These are phyloP conservation scores for Lepas anatifera DNA, from an alignment of 2,888 invertebrate genomes.

Conservation along the genomic window DNA sequence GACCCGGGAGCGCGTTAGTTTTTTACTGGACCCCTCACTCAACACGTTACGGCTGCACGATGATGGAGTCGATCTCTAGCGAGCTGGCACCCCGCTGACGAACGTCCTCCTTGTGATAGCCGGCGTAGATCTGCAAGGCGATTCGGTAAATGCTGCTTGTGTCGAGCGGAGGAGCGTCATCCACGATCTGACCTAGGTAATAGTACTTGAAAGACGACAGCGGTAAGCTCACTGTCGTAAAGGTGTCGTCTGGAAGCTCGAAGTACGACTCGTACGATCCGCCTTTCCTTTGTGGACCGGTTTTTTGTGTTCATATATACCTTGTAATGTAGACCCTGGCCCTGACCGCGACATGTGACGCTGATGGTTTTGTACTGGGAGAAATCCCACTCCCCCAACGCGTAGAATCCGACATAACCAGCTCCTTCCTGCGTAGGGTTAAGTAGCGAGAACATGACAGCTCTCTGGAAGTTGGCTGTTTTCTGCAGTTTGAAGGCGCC, in stretches of 20 bases:
- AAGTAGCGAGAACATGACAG: conserved; percentile 48
- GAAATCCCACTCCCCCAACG: conserved; percentile 41
- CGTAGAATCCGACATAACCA: conserved; percentile 50
- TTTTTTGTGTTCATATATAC: conserved; percentile 45
- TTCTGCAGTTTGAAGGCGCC: conserved; percentile 46
- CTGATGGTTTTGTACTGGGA: conserved; percentile 40
- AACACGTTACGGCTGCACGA: conserved; percentile 1
- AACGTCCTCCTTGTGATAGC: conserved; percentile 47
- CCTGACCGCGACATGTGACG: conserved; percentile 46
- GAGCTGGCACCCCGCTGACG: conserved; percentile 52
- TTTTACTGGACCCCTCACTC: too few species aligned
- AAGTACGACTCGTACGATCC: conserved; percentile 48
- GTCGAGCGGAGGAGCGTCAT: conserved; percentile 42
- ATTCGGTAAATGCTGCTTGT: conserved; percentile 45
- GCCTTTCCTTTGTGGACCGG: conserved; percentile 43
- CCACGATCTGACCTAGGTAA: conserved; percentile 41
- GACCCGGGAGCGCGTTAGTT: too few species aligned
- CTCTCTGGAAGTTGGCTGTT: conserved; percentile 46
- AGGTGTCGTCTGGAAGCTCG: conserved; percentile 40
- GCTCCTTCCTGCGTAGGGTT: conserved; percentile 55
- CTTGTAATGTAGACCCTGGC: conserved; percentile 46
- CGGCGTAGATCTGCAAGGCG: conserved; percentile 52
- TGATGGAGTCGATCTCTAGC: conserved; percentile 49
- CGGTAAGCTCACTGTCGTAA: conserved; percentile 41
- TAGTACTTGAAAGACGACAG: conserved; percentile 48